Evolutionary conservation across 2,797 vertebrate species (phyloP).

Genomic region (Pogoniulus pusillus): DNA sequence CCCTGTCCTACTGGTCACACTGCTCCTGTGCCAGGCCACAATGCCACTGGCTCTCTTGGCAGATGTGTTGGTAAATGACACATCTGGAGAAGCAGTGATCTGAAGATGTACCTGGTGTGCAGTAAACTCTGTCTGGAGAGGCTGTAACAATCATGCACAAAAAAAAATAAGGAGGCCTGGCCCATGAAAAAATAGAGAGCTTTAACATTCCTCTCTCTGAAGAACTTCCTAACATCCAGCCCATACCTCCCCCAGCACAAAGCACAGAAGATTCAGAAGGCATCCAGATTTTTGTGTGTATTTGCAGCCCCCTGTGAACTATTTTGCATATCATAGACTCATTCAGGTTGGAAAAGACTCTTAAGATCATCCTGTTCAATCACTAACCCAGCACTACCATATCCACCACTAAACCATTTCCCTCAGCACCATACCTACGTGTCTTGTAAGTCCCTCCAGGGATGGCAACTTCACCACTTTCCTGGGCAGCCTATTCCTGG

Average conservation of each 20-base stretch:
- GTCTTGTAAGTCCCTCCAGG: background rate
- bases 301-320: background rate
- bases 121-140: background rate
- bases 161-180: background rate
- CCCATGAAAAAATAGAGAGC: background rate
- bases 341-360: background rate
- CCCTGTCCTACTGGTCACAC: too few species aligned
- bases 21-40: too few species aligned
- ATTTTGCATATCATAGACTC: rapidly evolving
- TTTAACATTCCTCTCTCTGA: background rate
- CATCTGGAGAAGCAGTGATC: background rate
- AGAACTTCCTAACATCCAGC: too few species aligned
- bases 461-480: background rate
- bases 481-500: background rate
- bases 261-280: background rate
- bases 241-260: too few species aligned
- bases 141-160: background rate
- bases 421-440: background rate
- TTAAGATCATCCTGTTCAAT: background rate
- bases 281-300: rapidly evolving
- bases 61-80: background rate
- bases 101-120: background rate
- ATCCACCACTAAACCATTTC: background rate
- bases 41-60: too few species aligned
- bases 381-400: background rate